Evolutionary conservation across 2,113 vertebrate species (phyloP), one percentile per base, ranked within the genome.

Genomic region (Ariopsis seemanni): DNA sequence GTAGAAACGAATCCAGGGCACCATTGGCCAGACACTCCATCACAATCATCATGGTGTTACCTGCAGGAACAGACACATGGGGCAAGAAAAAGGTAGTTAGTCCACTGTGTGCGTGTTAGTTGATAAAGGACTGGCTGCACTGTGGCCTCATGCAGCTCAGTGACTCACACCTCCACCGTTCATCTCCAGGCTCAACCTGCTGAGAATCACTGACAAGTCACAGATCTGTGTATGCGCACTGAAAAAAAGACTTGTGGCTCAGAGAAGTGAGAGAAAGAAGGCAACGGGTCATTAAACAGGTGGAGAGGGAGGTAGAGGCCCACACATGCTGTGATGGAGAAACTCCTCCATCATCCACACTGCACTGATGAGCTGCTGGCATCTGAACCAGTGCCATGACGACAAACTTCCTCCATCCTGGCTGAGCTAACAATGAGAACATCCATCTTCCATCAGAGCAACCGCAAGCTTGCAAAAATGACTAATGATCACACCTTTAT

Each of bases 31-130:
- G 94, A 92, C 96, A 97, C 92, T 99, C 98, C 69, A 95, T 95
- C 71, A 99, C 94, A 8, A 97, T 98, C 98, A 99, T 99, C 96
- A 97, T 95, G 85, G 96, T 97, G 90, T 94, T 98, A 89, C 98
- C 98, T 99, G 94, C 62, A 91, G 83, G 83, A 52, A 88, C 17
- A 90, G 82, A 91, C 62, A 85, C 88, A 85, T 57, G 85, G 7
- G 50, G 62, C 18, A 79, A 22, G 83, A 72, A 25, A 57, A 52
- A 27, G 6, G 52, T 20, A 85, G 5, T 80, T 42, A 55, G 75
- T 78, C 48, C 14, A 78, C 20, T 69, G 63, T 74, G n/a, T 22
- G 48, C 52, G 25, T 79, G 27, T 58, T 58, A 8, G 30, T 48
- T 63, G 72, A 52, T 67, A 57, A 71, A 84, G 71, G 82, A 62